Evolutionary conservation across 1,140 invertebrate species (phyloP), one percentile per base, ranked within the genome.

Genomic region (Drosophila triauraria): DNA sequence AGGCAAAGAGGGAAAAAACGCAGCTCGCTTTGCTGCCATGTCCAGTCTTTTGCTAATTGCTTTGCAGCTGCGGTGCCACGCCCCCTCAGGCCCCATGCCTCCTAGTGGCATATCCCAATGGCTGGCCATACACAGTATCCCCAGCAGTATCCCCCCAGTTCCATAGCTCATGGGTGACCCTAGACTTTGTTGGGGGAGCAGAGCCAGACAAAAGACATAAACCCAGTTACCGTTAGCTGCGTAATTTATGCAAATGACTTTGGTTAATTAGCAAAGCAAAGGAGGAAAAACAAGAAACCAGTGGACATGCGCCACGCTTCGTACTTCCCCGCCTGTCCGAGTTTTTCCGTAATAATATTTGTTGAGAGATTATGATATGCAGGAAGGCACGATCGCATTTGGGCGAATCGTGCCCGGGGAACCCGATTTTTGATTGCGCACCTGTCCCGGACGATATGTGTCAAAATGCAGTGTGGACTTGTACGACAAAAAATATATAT

Each of bases 231-330:
- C 80, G 83, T 87, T 87, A 88, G 83, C 83, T 84, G 84, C 85
- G 80, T 88, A 90, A 87, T 80, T 88, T 86, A 87, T 87, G 83
- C 80, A 88, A 87, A 88, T 87, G 84, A 80, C 83, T 80, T 80
- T 87, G 80, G 68, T 70, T 88, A 87, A 88, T 88, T 88, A 87
- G 80, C 75, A 80, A 87, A 67, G 58, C 44, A 23, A 32, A 51
- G 8, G 54, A 59, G 50, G 46, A 80, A 25, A 74, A 58, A 76
- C 53, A 42, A 40, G 32, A 64, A 56, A 59, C 46, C 25, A 51
- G 32, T 70, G 32, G 17, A 35, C 51, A 75, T 75, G 70, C 38
- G 56, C 60, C 47, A 67, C 30, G 23, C 62, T 5, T 7, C 27
- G 6, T 54, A 54, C 23, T 38, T 30, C 12, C 35, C 15, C 40